Conservation (phyloP, 1,140 invertebrate genomes). For the Drosophila teissieri region DNA sequence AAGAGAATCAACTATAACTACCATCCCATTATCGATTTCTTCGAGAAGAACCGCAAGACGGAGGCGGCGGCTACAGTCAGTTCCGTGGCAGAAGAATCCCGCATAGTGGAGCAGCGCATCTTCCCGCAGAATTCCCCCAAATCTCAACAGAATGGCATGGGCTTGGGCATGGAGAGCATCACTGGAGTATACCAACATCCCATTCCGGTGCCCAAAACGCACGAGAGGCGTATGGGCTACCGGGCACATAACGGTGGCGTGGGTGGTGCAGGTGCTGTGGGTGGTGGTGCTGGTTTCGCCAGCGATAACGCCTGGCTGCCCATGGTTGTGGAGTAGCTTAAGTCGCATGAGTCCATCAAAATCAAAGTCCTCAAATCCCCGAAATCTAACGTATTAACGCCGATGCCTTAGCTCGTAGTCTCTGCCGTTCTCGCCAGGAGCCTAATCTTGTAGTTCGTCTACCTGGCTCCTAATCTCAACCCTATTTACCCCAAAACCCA, state of each 20-base stretch:
- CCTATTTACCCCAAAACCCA: conserved; percentile 1
- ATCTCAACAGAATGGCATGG: conserved; percentile 16
- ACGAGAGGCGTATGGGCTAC: conserved; percentile 76
- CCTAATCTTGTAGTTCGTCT: conserved; percentile 49
- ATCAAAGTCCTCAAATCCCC: not conserved
- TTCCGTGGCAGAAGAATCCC: conserved; percentile 45
- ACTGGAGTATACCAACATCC: conserved; percentile 48
- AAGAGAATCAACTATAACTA: conserved; percentile 92
- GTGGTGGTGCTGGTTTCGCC: conserved; percentile 41
- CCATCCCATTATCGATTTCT: conserved; percentile 94
- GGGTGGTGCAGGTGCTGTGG: conserved; percentile 44
- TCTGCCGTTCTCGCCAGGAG: conserved; percentile 38
- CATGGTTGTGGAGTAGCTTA: conserved; percentile 69
- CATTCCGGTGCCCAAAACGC: conserved; percentile 47
- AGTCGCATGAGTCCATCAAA: conserved; percentile 53
- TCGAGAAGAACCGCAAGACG: conserved; percentile 85
- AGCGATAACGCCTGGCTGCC: conserved; percentile 78
- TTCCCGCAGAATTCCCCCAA: conserved; percentile 21
- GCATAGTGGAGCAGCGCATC: conserved; percentile 49
- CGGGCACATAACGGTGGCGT: conserved; percentile 51
- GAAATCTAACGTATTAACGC: conserved; percentile 64
- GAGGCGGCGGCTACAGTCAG: conserved; percentile 24
- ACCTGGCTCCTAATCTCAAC: conserved; percentile 58
- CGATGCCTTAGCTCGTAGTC: conserved; percentile 36
- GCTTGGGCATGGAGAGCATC: conserved; percentile 22